A percentile compares a stretch with the other conserved stretches of the same genome.
Conservation (phyloP, 2,888 invertebrate genomes). For the Papilio elwesi region DNA sequence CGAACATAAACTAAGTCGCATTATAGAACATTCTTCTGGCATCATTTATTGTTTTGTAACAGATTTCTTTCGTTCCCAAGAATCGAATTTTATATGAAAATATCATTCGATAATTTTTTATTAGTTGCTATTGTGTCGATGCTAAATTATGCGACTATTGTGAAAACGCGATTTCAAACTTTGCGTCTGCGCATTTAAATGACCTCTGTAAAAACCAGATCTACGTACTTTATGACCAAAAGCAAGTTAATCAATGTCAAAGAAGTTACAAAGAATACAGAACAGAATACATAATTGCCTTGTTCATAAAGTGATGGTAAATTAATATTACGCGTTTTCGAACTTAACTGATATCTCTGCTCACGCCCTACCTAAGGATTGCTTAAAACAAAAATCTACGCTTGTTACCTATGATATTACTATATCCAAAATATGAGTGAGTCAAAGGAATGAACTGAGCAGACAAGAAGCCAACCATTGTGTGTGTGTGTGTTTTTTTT, state of each 20-base stretch:
- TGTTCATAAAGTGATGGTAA: background rate
- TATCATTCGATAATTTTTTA: constrained; percentile 10
- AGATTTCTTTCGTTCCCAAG: background rate
- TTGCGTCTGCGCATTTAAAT: constrained; percentile 20
- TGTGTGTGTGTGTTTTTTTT: too few species aligned
- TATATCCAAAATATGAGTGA: too few species aligned
- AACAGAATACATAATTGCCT: background rate
- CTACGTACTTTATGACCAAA: constrained; percentile 10
- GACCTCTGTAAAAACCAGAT: constrained; percentile 9
- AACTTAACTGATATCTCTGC: too few species aligned
- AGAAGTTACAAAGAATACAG: background rate
- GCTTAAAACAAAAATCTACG: too few species aligned
- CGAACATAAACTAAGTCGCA: background rate
- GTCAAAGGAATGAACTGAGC: too few species aligned
- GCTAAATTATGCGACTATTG: constrained; percentile 16
- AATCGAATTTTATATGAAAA: constrained; percentile 15
- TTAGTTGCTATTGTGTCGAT: constrained; percentile 9
- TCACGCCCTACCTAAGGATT: too few species aligned
- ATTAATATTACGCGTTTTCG: background rate
- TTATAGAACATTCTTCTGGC: background rate
- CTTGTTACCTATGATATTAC: too few species aligned
- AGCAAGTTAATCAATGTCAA: background rate
- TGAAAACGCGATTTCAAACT: constrained; percentile 19
- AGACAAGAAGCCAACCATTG: too few species aligned
- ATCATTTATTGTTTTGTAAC: background rate